Evolutionary conservation across 2,113 vertebrate species (phyloP).

Genomic region (Equus przewalskii): DNA sequence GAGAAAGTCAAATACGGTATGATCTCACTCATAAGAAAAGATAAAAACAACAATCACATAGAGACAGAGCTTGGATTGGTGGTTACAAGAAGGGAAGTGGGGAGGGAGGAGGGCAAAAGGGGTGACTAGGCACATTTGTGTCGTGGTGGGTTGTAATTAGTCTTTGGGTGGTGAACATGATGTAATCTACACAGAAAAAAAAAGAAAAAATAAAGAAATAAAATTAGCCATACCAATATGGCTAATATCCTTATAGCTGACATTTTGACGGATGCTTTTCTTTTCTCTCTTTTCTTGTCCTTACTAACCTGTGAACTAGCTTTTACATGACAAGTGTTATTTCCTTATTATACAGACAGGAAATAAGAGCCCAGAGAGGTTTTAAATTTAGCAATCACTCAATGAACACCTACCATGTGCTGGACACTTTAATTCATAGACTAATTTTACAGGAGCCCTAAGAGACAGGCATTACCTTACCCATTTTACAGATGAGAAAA

Average conservation of each 20-base stretch:
- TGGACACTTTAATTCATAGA: neutral
- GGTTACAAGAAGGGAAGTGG: no score
- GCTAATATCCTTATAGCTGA: neutral
- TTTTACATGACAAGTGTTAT: neutral
- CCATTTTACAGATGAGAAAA: slow-evolving; percentile 37
- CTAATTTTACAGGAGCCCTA: neutral
- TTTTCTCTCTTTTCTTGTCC: neutral
- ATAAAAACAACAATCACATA: no score
- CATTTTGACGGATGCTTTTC: neutral
- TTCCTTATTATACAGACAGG: neutral
- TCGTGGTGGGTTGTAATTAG: no score
- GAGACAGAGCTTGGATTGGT: no score
- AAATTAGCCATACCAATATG: neutral
- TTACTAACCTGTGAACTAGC: neutral
- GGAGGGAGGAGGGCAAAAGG: no score
- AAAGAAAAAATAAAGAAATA: no score
- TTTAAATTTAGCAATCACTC: neutral
- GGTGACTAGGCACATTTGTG: no score
- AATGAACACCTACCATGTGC: neutral
- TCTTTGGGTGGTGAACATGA: no score
- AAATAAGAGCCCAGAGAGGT: neutral
- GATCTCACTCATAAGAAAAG: no score
- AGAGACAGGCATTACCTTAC: neutral
- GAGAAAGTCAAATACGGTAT: no score
- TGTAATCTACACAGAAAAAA: no score